A percentile compares a stretch with the other conserved stretches of the same genome.
Conservation (phyloP, 2,797 vertebrate genomes). For the Chromis chromis region DNA sequence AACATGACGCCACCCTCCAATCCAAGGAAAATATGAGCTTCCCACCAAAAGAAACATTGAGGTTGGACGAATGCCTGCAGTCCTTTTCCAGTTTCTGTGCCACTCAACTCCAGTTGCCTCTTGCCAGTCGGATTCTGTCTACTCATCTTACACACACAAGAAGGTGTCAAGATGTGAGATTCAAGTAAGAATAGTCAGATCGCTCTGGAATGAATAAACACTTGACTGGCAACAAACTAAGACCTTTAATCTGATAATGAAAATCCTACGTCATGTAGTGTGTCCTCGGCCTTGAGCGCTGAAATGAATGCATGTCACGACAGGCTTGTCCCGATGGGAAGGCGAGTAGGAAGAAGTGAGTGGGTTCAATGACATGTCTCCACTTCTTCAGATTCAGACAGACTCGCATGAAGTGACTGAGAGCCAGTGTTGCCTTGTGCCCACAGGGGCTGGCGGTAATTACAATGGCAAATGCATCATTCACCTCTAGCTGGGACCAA, state of each 20-base stretch:
- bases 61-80: slow-evolving; percentile 11
- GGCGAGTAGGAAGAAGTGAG: slow-evolving; percentile 18
- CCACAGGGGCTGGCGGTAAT: slow-evolving; percentile 49
- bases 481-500: slow-evolving; percentile 49
- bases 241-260: background rate
- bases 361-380: slow-evolving; percentile 30
- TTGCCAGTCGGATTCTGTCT: slow-evolving; percentile 31
- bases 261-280: background rate
- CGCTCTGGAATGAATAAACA: background rate
- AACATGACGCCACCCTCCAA: slow-evolving; percentile 1
- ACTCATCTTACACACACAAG: slow-evolving; percentile 12
- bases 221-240: background rate
- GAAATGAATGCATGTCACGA: slow-evolving; percentile 12
- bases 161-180: slow-evolving; percentile 15
- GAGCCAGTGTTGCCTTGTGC: slow-evolving; percentile 40
- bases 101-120: slow-evolving; percentile 2
- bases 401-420: slow-evolving; percentile 47
- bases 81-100: slow-evolving; percentile 7
- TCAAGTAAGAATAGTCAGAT: background rate
- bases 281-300: background rate
- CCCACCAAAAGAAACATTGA: slow-evolving; percentile 34
- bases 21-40: slow-evolving; percentile 32
- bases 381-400: slow-evolving; percentile 29
- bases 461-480: slow-evolving; percentile 53
- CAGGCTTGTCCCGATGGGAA: slow-evolving; percentile 6